A percentile compares a stretch with the other conserved stretches of the same genome.
Evolutionary conservation across 2,113 vertebrate genomes (phyloP).

Genomic region (Alouatta palliata): DNA sequence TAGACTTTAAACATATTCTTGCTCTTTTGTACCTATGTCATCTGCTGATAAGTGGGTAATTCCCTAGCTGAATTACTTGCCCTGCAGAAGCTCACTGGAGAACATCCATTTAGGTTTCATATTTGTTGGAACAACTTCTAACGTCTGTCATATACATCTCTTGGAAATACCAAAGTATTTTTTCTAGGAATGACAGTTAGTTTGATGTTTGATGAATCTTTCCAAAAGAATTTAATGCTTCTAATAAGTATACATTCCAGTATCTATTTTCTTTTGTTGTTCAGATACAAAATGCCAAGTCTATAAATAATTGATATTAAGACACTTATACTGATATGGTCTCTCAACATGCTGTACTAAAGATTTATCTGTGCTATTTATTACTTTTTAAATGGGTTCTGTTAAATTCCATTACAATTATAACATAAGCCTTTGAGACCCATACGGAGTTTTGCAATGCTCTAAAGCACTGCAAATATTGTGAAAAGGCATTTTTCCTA

Average conservation of each 20-base stretch:
- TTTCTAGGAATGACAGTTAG: slow-evolving; percentile 78
- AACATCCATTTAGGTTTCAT: slow-evolving; percentile 57
- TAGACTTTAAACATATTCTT: slow-evolving; percentile 48
- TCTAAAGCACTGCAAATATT: slow-evolving; percentile 74
- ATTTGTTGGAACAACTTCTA: slow-evolving; percentile 68
- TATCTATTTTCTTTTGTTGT: slow-evolving; percentile 65
- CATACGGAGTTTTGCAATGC: slow-evolving; percentile 76
- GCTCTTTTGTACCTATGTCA: slow-evolving; percentile 50
- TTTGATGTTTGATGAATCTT: slow-evolving; percentile 79
- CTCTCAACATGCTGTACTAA: slow-evolving; percentile 79
- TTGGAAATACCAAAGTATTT: slow-evolving; percentile 70
- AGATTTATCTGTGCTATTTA: slow-evolving; percentile 86
- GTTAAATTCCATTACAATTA: slow-evolving; percentile 86
- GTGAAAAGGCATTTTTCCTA: slow-evolving; percentile 78
- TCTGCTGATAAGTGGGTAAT: slow-evolving; percentile 57
- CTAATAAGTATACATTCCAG: slow-evolving; percentile 79
- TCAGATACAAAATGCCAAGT: slow-evolving; percentile 80
- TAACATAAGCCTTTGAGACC: slow-evolving; percentile 80
- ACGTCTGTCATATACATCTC: slow-evolving; percentile 65
- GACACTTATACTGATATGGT: slow-evolving; percentile 82
- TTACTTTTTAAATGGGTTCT: slow-evolving; percentile 83
- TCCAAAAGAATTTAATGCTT: slow-evolving; percentile 80
- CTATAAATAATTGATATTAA: slow-evolving; percentile 85
- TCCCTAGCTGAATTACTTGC: slow-evolving; percentile 47
- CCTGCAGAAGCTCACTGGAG: slow-evolving; percentile 71